These are phyloP conservation scores for Acleris cristana DNA, from an alignment of 2,888 invertebrate species.

Conservation along the genomic window DNA sequence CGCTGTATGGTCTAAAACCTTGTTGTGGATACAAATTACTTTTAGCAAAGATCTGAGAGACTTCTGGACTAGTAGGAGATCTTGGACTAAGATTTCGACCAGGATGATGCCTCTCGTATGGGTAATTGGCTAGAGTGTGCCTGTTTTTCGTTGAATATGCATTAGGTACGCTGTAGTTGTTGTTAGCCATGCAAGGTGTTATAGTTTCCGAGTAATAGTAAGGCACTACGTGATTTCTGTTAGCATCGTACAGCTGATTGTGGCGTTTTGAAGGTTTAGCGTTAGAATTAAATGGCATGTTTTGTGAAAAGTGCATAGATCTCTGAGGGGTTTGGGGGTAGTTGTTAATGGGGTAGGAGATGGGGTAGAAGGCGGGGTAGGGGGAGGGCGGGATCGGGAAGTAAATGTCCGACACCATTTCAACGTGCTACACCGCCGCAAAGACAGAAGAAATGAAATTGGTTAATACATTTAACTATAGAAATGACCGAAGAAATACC, in stretches of 20 bases:
- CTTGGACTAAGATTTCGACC: constrained; percentile 61
- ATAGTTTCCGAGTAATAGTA: constrained; percentile 79
- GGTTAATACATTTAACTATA: constrained; percentile 64
- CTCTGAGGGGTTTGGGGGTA: constrained; percentile 66
- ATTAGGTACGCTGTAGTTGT: constrained; percentile 64
- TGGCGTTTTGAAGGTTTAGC: constrained; percentile 65
- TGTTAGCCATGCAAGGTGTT: constrained; percentile 75
- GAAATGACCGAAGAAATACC: constrained; percentile 17
- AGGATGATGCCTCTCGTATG: constrained; percentile 63
- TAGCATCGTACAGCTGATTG: constrained; percentile 82
- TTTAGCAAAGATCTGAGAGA: constrained; percentile 59
- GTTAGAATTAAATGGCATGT: constrained; percentile 58
- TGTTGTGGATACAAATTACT: constrained; percentile 59
- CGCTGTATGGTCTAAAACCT: constrained; percentile 73
- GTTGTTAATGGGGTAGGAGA: constrained; percentile 79
- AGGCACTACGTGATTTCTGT: constrained; percentile 80
- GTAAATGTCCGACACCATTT: constrained; percentile 90
- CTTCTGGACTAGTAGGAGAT: constrained; percentile 58
- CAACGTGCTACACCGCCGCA: constrained; percentile 86
- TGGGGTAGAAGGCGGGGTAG: constrained; percentile 74
- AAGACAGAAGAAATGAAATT: constrained; percentile 77
- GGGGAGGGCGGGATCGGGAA: constrained; percentile 82
- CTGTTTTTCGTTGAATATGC: constrained; percentile 57
- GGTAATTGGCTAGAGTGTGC: constrained; percentile 67
- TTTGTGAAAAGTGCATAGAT: constrained; percentile 67